These are phyloP conservation scores for Andrena dorsata DNA, from an alignment of 2,888 invertebrate species.

Conservation along the genomic window DNA sequence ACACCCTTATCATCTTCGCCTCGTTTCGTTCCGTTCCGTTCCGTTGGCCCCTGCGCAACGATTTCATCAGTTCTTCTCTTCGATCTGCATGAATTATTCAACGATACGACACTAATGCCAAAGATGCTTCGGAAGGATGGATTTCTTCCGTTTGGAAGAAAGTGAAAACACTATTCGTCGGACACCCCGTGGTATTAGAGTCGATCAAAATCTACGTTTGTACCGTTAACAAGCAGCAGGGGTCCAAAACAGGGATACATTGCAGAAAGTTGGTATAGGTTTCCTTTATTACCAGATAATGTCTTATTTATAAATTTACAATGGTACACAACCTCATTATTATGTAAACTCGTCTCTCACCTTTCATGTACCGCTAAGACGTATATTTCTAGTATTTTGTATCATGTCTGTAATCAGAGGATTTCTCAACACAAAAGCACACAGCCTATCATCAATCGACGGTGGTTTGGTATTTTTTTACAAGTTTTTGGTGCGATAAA, in stretches of 20 bases:
- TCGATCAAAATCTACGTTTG: slow-evolving; percentile 76
- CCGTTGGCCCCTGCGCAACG: slow-evolving; percentile 50
- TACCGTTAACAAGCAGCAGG: slow-evolving; percentile 80
- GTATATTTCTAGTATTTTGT: slow-evolving; percentile 80
- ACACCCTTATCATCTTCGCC: slow-evolving; percentile 26
- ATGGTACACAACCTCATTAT: slow-evolving; percentile 82
- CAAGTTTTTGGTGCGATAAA: slow-evolving; percentile 82
- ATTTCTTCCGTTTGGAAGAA: neutral
- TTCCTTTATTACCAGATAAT: slow-evolving; percentile 73
- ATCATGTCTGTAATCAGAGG: slow-evolving; percentile 81
- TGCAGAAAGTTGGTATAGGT: slow-evolving; percentile 81
- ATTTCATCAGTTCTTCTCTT: slow-evolving; percentile 58
- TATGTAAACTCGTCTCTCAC: slow-evolving; percentile 84
- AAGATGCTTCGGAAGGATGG: slow-evolving; percentile 45
- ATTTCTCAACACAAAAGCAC: slow-evolving; percentile 83
- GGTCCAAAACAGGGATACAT: slow-evolving; percentile 85
- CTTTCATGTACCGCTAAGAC: slow-evolving; percentile 83
- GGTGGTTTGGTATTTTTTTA: slow-evolving; percentile 76
- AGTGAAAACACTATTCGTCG: slow-evolving; percentile 3
- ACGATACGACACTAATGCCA: slow-evolving; percentile 72
- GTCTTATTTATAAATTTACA: slow-evolving; percentile 76
- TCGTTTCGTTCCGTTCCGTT: slow-evolving; percentile 4
- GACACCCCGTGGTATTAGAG: slow-evolving; percentile 70
- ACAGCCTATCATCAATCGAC: slow-evolving; percentile 82
- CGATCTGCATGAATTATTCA: slow-evolving; percentile 75